Conservation (phyloP, 1,140 invertebrate species). For the Kradibia gibbosae region DNA sequence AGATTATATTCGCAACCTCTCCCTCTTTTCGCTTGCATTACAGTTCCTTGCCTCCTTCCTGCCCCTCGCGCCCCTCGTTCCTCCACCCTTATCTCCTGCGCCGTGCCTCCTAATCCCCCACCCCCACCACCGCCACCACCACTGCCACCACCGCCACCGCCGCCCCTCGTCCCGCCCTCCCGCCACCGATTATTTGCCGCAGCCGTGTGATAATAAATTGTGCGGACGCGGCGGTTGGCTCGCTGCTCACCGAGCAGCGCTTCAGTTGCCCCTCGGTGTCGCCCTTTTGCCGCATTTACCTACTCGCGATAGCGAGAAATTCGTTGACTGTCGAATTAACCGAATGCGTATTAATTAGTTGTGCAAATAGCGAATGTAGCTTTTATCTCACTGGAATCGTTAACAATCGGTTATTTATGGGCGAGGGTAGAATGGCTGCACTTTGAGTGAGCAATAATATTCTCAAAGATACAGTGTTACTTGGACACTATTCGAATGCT, state of each 20-base stretch:
- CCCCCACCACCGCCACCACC: background rate
- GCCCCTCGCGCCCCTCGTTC: conserved; percentile 15
- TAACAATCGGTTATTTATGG: conserved; percentile 17
- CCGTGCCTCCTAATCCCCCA: background rate
- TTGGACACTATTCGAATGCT: background rate
- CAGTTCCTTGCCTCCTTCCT: conserved; percentile 20
- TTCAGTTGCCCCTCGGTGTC: background rate
- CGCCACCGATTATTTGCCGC: conserved; percentile 37
- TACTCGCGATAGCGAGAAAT: conserved; percentile 24
- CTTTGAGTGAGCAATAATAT: background rate
- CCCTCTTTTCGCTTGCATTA: conserved; percentile 8
- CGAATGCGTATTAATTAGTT: conserved; percentile 18
- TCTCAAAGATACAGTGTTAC: conserved; percentile 3
- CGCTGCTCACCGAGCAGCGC: background rate
- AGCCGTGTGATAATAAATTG: conserved; percentile 49
- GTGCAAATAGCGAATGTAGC: background rate
- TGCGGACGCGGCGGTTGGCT: background rate
- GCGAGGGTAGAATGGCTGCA: background rate
- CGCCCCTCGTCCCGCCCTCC: background rate
- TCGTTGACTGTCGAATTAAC: conserved; percentile 26
- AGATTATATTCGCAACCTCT: conserved; percentile 49
- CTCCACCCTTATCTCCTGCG: background rate
- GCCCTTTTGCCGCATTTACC: conserved; percentile 1
- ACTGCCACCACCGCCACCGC: no score
- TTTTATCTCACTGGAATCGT: conserved; percentile 5